Evolutionary conservation across 2,797 vertebrate species (phyloP), one percentile per base, ranked within the genome.

Genomic region (Labeo calbasu): DNA sequence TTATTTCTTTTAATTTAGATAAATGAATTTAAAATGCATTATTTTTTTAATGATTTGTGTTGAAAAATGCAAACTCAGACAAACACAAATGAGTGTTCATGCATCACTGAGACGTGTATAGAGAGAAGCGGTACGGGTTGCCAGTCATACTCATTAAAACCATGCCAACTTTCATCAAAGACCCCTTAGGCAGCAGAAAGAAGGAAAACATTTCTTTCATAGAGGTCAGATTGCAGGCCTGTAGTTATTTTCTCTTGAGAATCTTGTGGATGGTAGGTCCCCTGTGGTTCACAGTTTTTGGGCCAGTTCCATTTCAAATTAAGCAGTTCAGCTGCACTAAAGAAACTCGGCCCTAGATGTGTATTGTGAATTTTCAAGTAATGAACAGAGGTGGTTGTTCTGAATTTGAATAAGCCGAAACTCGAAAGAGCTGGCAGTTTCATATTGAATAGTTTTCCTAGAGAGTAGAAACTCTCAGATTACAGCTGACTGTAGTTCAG

Each of bases 1-100:
- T 43, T 43, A 9, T 43, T 63, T 63, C 25, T 61, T 61, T 61
- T 61, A 23, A 59, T 59, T 59, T 59, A n/a, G n/a, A 59, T 12
- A 63, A 28, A 15, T 28, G 0, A 7, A 63, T 28, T 15, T 15
- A 3, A 63, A 63, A 63, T 8, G 25, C 15, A 63, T 14, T 13
- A 63, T 15, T 63, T 63, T 63, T 28, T 63, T 15, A 8, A 7
- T 28, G 5, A 63, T 63, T 28, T 63, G 61, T 63, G 13, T 77
- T 43, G 7, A 48, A 50, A 57, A 32, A 69, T 46, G 65, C 65
- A 43, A 61, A 59, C 40, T 78, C 51, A 12, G 66, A 48, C 48
- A 55, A 76, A 85, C 82, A 84, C 70, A 11, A 72, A 85, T 32
- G 70, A 87, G 75, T 79, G 75, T 81, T 72, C 46, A 50, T 17